Percentiles rank a stretch among this genome's conserved stretches.
phyloP scores from a whole-genome alignment of 2,113 vertebrate genomes.

The Dolichotis patagonum region DNA sequence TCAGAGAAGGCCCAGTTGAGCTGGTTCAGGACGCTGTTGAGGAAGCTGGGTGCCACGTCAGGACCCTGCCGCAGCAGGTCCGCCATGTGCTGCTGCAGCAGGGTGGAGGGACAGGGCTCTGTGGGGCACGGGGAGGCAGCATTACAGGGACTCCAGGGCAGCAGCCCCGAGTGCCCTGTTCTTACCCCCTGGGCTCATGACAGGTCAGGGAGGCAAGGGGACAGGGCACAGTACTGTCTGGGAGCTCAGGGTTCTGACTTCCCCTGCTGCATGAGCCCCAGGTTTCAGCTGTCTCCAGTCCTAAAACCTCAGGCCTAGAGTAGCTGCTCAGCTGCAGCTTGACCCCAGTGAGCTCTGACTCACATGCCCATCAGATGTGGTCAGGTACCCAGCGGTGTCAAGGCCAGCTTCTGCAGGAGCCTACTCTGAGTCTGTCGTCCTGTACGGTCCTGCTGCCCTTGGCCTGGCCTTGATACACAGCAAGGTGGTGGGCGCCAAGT shows the following conservation, averaged over 20 bases:
- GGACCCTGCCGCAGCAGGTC: constrained; percentile 93
- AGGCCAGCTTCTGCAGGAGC: not conserved
- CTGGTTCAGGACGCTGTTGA: constrained; percentile 99
- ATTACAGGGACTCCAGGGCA: not conserved
- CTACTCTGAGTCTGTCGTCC: not conserved
- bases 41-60: constrained; percentile 97
- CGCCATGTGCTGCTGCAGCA: constrained; percentile 98
- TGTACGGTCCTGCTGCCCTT: constrained; percentile 61
- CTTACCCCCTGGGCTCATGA: not conserved
- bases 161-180: not conserved
- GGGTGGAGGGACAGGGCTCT: constrained; percentile 97
- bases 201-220: not conserved
- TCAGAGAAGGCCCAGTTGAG: constrained; percentile 99
- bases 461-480: constrained; percentile 62
- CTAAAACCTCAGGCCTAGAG: not conserved
- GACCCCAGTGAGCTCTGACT: not conserved
- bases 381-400: not conserved
- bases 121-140: constrained; percentile 52
- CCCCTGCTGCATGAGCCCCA: not conserved
- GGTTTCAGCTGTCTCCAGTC: not conserved
- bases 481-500: constrained; percentile 59
- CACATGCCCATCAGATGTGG: not conserved
- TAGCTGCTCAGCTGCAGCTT: not conserved
- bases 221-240: no score
- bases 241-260: not conserved